Percentiles rank a stretch among this genome's conserved stretches.
phyloP scores from a whole-genome alignment of 2,797 vertebrate species.

The Sebastes iracundus region DNA sequence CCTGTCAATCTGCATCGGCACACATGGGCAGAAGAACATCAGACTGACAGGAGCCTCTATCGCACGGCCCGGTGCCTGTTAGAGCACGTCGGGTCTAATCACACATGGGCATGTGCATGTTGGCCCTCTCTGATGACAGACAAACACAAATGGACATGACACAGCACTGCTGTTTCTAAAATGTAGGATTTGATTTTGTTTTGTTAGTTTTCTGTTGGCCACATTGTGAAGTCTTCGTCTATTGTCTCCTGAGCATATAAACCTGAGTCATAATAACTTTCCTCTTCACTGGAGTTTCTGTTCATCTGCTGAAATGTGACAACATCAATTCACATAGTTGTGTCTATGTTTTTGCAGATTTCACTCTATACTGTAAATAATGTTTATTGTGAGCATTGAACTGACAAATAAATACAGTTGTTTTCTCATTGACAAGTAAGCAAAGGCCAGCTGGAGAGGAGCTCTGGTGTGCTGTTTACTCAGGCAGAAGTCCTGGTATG shows the following conservation, averaged over 20 bases:
- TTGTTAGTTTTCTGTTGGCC: not conserved
- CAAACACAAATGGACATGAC: conserved; percentile 47
- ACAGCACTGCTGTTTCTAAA: conserved; percentile 17
- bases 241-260: not conserved
- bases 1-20: conserved; percentile 78
- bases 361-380: not conserved
- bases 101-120: conserved; percentile 68
- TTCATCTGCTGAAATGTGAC: not conserved
- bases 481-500: conserved; percentile 60
- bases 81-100: conserved; percentile 81
- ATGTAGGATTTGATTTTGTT: not conserved
- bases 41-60: conserved; percentile 76
- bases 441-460: not conserved
- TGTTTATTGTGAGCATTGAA: not conserved
- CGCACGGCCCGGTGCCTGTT: conserved; percentile 48
- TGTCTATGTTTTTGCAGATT: not conserved
- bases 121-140: conserved; percentile 32
- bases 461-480: conserved; percentile 41
- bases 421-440: conserved; percentile 10
- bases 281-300: not conserved
- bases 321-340: not conserved
- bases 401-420: not conserved
- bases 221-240: not conserved
- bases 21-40: conserved; percentile 78
- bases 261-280: not conserved